Evolutionary conservation across 2,888 invertebrate species (phyloP), one percentile per base, ranked within the genome.

Genomic region (Xylophagus ater): DNA sequence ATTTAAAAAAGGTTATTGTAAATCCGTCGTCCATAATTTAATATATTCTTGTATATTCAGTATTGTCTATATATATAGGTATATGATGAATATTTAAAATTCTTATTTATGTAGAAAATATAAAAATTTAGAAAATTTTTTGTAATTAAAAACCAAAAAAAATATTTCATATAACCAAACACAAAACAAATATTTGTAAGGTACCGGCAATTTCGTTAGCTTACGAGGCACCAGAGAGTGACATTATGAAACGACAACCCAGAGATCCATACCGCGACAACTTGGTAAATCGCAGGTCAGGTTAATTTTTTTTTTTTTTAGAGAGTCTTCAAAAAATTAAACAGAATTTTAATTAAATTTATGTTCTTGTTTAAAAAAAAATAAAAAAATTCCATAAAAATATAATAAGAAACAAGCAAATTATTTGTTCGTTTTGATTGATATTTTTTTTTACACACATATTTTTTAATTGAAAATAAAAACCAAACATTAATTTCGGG

Each of bases 121-220:
- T n/a, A n/a, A n/a, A n/a, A n/a, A n/a, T n/a, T n/a, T n/a, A n/a
- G n/a, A n/a, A n/a, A n/a, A n/a, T n/a, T n/a, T n/a, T n/a, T n/a
- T n/a, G n/a, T n/a, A n/a, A n/a, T n/a, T n/a, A n/a, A n/a, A n/a
- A n/a, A n/a, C n/a, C n/a, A n/a, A n/a, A n/a, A n/a, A n/a, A n/a
- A n/a, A n/a, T n/a, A n/a, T n/a, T n/a, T n/a, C n/a, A 12, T 7
- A 10, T 28, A 7, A 28, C 10, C 9, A 32, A 32, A 32, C 32
- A 32, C 32, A 8, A 29, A 30, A 36, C 25, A 23, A 25, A 31
- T 44, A 53, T 70, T 66, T 55, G 60, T 69, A 78, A 87, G 92
- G 87, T 90, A 76, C 93, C 93, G 72, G 93, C 93, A 76, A 94
- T 93, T 76, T 93, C 93, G 72, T 81, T 94, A 78, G 93, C 93